Evolutionary conservation across 2,797 vertebrate genomes (phyloP), one percentile per base, ranked within the genome.

Genomic region (Mus caroli): DNA sequence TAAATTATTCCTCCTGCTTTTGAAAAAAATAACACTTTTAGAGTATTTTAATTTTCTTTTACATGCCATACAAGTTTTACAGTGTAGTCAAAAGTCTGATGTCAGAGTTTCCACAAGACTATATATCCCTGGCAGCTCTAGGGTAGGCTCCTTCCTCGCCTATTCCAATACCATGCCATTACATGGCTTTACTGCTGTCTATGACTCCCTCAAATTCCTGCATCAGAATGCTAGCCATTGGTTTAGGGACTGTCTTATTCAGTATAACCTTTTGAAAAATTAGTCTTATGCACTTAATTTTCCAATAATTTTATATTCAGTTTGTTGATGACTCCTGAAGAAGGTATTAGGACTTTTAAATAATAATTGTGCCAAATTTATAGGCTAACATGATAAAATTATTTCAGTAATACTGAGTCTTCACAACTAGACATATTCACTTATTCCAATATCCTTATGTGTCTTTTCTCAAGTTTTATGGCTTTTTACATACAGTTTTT

Each of bases 401-500:
- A 80, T 79, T 96, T 96, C 86, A 85, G 67, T 87, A 95, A 91
- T 89, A 77, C 6, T 90, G 40, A 92, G 46, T 93, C 28, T 94
- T 94, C 75, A 91, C 10, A 92, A 94, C 37, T 80, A 94, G 69
- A 80, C 75, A 86, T 64, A 85, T n/a, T 95, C 1, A 88, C 80
- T 97, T 92, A 85, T 93, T 79, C 54, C 67, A 10, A 58, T 94
- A 54, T 89, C 95, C 46, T 92, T 79, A 67, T 91, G 76, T 92
- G 82, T 83, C 10, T 31, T 95, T 97, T 83, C 58, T 92, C 88
- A 95, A 94, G 88, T 56, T 71, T 77, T 92, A 60, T 60, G 19
- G 17, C 90, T 95, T 96, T 79, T 84, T 67, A 50, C 10, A 69
- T 90, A n/a, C 31, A 83, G 31, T 84, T 91, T 28, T 93, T 95